Evolutionary conservation across 2,888 invertebrate genomes (phyloP).

Genomic region (Notocelia uddmanniana): DNA sequence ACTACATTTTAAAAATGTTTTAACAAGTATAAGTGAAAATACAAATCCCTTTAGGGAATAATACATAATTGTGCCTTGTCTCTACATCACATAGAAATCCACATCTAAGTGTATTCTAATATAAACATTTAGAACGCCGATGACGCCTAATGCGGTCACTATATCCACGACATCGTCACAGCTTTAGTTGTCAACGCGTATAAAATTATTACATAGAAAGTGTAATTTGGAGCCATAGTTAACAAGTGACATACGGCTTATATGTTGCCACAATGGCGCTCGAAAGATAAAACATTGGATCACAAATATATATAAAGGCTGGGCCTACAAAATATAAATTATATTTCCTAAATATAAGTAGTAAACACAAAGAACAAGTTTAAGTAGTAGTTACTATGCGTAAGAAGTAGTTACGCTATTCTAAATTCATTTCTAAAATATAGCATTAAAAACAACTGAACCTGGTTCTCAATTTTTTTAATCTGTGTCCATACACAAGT

Average conservation of each 20-base stretch:
- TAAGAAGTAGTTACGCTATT: no score
- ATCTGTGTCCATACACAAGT: no score
- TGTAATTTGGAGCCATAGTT: not conserved
- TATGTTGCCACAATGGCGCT: not conserved
- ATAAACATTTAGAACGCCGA: not conserved
- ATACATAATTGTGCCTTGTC: conserved; percentile 10
- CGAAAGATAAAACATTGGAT: not conserved
- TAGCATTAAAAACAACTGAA: no score
- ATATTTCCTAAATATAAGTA: not conserved
- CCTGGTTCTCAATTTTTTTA: no score
- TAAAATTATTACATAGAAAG: not conserved
- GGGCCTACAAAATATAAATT: not conserved
- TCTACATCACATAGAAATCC: conserved; percentile 11
- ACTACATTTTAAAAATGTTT: conserved; percentile 3
- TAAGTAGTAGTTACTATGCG: no score
- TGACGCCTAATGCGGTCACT: not conserved
- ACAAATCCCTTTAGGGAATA: conserved; percentile 8
- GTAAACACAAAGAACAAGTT: not conserved
- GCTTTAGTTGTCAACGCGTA: not conserved
- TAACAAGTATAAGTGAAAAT: not conserved
- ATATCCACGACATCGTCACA: not conserved
- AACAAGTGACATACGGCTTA: not conserved
- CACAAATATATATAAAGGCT: not conserved
- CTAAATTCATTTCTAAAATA: no score
- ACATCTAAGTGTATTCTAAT: not conserved